These are phyloP conservation scores for Ptychadena robeensis DNA, from an alignment of 2,797 vertebrate species.

Conservation along the genomic window DNA sequence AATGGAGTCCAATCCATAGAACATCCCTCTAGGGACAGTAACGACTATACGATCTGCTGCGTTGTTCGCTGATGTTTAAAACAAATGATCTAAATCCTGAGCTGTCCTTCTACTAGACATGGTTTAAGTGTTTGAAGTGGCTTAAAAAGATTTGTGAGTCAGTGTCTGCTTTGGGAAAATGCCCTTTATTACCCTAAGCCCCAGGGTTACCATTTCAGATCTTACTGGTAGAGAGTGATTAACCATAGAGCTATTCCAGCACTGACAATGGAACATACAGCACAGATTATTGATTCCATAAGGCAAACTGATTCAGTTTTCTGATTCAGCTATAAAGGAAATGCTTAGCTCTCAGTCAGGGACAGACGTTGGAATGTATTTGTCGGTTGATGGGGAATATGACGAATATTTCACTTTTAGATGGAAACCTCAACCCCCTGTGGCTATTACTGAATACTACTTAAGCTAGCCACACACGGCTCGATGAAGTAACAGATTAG, in stretches of 20 bases:
- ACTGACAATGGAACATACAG: background rate
- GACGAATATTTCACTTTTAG: too few species aligned
- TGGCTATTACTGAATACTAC: background rate
- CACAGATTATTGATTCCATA: background rate
- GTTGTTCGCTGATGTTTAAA: conserved; percentile 4
- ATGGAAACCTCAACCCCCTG: background rate
- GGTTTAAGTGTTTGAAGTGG: conserved; percentile 31
- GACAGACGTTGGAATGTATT: background rate
- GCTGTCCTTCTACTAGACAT: conserved; percentile 23
- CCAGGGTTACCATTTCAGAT: background rate
- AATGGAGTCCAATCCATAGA: too few species aligned
- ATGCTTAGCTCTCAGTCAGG: background rate
- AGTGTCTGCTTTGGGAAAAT: conserved; percentile 27
- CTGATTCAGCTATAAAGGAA: background rate
- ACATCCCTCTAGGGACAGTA: too few species aligned
- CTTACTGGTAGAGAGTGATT: background rate
- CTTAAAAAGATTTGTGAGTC: conserved; percentile 36
- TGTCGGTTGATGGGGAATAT: too few species aligned
- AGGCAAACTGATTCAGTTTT: background rate
- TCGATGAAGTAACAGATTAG: too few species aligned
- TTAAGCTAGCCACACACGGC: too few species aligned
- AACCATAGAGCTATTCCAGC: conserved; percentile 23
- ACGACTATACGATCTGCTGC: background rate
- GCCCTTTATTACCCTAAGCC: conserved; percentile 7
- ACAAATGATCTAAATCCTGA: background rate